Evolutionary conservation across 2,113 vertebrate species (phyloP).

Genomic region (Lophura nycthemera): DNA sequence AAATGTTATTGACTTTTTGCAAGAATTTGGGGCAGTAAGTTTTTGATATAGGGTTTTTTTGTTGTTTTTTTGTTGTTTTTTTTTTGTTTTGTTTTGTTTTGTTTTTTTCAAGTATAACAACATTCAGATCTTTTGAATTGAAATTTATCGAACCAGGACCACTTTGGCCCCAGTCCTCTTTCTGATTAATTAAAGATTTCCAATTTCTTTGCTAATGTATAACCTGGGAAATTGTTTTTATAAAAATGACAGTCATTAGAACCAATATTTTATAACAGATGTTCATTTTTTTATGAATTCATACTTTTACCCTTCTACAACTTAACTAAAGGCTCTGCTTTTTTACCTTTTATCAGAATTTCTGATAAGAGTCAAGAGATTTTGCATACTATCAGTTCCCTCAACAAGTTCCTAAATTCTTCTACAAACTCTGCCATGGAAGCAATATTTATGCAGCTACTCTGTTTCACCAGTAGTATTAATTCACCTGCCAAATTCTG

Average conservation of each 20-base stretch:
- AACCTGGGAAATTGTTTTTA: not conserved
- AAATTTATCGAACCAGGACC: not conserved
- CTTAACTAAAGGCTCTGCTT: not conserved
- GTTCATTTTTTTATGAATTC: not conserved
- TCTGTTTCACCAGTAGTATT: not conserved
- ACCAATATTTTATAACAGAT: not conserved
- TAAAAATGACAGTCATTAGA: not conserved
- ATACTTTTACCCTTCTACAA: accelerated
- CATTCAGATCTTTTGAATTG: not conserved
- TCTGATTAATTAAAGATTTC: not conserved
- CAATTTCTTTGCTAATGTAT: not conserved
- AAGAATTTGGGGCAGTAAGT: not conserved
- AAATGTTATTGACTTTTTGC: not conserved
- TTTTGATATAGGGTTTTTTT: not conserved
- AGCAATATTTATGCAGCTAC: not conserved
- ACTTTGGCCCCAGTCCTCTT: not conserved
- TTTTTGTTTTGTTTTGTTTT: too few species aligned
- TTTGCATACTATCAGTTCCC: not conserved
- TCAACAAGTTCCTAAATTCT: not conserved
- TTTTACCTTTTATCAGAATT: not conserved
- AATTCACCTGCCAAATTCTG: not conserved
- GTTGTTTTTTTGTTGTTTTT: not conserved
- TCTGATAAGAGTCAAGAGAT: not conserved
- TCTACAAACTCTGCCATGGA: not conserved
- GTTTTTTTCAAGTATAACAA: not conserved